Evolutionary conservation across 2,888 invertebrate species (phyloP), one percentile per base, ranked within the genome.

Genomic region (Diaprepes abbreviatus): DNA sequence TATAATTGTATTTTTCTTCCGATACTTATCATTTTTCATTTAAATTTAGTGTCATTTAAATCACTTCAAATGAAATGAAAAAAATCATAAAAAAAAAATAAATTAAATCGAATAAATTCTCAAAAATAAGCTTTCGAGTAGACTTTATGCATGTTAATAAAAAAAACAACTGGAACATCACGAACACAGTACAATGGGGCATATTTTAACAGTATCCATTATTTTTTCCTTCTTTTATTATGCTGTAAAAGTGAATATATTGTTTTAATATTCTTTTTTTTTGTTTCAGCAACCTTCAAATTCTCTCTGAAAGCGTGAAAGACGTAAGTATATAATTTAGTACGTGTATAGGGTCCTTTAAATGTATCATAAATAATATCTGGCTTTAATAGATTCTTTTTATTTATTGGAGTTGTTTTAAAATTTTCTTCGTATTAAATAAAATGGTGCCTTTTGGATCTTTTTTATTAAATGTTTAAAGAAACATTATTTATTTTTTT

Each of bases 211-310:
- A 2, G 10, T 33, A 33, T 3, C 40, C 10, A 17, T 19, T 4
- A 21, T 43, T 43, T 19, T 6, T 43, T 43, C 21, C n/a, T 21
- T n/a, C n/a, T 43, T 43, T 43, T 43, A 43, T 43, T 40, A n/a
- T 3, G 19, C 43, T 3, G 43, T 43, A 43, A 43, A 43, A 10
- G 43, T 21, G 19, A 43, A 43, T 43, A 43, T 19, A 43, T 43
- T 43, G 19, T 21, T 43, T 43, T 43, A 43, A 19, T 43, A 40
- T 17, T n/a, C n/a, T 10, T 43, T 43, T 21, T 43, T 43, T 10
- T 43, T 43, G 43, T 43, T 43, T 21, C 19, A 43, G 43, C 2
- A 43, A 40, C 7, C 7, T 17, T 17, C 3, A 21, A 43, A 43
- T 43, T 43, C 21, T 43, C 43, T 21, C 43, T 14, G 14, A n/a